phyloP scores from a whole-genome alignment of 2,888 invertebrate species.

The Drosophila pegasa region DNA sequence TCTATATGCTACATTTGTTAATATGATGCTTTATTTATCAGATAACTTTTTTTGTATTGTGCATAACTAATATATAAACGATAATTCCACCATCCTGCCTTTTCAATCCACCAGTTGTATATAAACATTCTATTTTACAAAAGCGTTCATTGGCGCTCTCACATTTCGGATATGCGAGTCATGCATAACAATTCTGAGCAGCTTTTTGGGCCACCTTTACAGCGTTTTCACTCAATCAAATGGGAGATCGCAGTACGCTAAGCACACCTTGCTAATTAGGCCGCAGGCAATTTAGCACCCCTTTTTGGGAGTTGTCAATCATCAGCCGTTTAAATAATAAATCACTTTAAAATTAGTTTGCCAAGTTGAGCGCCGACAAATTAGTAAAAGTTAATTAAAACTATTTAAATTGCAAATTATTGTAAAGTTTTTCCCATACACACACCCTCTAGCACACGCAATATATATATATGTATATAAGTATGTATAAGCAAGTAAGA shows the following conservation, averaged over 20 bases:
- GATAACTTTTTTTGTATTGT: too few species aligned
- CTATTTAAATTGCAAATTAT: slow-evolving; percentile 81
- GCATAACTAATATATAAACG: too few species aligned
- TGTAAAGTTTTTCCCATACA: slow-evolving; percentile 68
- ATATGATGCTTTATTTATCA: too few species aligned
- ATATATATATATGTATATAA: slow-evolving; percentile 1
- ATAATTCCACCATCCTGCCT: too few species aligned
- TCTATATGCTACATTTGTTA: too few species aligned
- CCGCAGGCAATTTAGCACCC: slow-evolving; percentile 55
- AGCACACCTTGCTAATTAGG: slow-evolving; percentile 66
- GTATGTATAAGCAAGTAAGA: too few species aligned
- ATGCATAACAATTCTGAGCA: background rate
- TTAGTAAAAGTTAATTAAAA: slow-evolving; percentile 80
- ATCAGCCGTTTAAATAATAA: slow-evolving; percentile 79
- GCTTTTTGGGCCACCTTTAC: slow-evolving; percentile 19
- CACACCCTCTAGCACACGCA: slow-evolving; percentile 10
- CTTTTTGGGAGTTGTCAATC: slow-evolving; percentile 68
- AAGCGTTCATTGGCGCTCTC: background rate
- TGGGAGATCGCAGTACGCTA: slow-evolving; percentile 13
- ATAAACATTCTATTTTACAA: too few species aligned
- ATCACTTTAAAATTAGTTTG: slow-evolving; percentile 81
- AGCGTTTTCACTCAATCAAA: slow-evolving; percentile 41
- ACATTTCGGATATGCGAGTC: background rate
- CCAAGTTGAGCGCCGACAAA: slow-evolving; percentile 65
- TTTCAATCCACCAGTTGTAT: too few species aligned